A percentile compares a stretch with the other conserved stretches of the same genome.
These are phyloP conservation scores for Axis porcinus DNA, from an alignment of 2,113 vertebrate species.

Conservation along the genomic window DNA sequence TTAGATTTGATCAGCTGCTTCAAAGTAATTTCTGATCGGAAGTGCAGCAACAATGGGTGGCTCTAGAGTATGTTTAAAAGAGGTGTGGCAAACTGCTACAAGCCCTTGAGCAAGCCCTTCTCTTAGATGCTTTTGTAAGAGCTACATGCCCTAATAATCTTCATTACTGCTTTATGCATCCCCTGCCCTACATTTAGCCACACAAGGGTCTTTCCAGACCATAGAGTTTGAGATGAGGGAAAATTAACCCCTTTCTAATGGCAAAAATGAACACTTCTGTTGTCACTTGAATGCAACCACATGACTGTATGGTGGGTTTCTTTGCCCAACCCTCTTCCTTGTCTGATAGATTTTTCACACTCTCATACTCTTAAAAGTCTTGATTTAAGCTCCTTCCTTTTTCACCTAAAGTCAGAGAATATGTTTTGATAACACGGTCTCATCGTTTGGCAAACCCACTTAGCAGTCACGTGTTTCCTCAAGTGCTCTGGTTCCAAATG, in stretches of 20 bases:
- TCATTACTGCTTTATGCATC: constrained; percentile 32
- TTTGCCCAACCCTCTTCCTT: neutral
- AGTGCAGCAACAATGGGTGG: constrained; percentile 40
- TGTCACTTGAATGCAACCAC: no score
- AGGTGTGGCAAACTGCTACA: constrained; percentile 57
- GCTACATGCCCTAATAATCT: constrained; percentile 36
- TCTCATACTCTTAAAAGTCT: neutral
- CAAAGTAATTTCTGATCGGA: constrained; percentile 59
- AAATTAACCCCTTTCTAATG: neutral
- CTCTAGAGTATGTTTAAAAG: constrained; percentile 38
- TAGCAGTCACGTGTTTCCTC: neutral
- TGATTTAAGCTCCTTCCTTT: constrained; percentile 21
- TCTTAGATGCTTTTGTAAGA: neutral
- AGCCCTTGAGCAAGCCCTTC: constrained; percentile 22
- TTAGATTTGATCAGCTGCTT: constrained; percentile 66
- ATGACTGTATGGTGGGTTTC: neutral
- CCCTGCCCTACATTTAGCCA: neutral
- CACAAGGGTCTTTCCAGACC: neutral
- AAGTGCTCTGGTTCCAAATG: neutral
- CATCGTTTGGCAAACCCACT: neutral
- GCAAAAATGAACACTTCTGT: neutral
- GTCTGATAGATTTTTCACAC: neutral
- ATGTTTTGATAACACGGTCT: neutral
- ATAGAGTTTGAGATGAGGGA: neutral
- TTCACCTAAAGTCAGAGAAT: constrained; percentile 2